phyloP scores from a whole-genome alignment of 2,888 invertebrate species.

The Spisula solida region DNA sequence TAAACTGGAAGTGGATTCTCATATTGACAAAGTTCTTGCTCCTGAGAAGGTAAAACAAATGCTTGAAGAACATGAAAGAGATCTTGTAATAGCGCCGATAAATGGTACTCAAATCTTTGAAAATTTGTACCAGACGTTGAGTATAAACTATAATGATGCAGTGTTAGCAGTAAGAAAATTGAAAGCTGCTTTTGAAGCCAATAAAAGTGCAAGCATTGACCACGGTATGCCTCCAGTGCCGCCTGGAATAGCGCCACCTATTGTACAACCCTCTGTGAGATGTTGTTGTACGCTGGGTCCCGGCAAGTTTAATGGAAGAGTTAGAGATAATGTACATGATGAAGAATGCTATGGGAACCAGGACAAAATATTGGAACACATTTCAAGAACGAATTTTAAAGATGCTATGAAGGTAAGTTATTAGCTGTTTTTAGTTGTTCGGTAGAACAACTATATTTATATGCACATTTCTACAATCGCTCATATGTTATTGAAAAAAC shows the following conservation, averaged over 20 bases:
- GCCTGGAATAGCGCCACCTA: constrained; percentile 2
- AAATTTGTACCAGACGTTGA: constrained; percentile 46
- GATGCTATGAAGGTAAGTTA: constrained; percentile 50
- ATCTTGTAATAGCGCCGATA: constrained; percentile 47
- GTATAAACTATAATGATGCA: constrained; percentile 53
- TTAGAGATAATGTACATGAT: constrained; percentile 52
- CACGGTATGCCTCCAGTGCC: constrained; percentile 2
- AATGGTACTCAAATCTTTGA: constrained; percentile 54
- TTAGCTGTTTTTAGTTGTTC: no score
- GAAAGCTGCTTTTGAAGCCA: constrained; percentile 52
- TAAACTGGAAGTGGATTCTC: constrained; percentile 54
- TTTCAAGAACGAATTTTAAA: constrained; percentile 36
- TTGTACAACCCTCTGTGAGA: neutral
- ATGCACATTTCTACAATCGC: no score
- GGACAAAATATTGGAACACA: constrained; percentile 41
- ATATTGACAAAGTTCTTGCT: constrained; percentile 55
- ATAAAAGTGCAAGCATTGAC: neutral
- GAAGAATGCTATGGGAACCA: constrained; percentile 60
- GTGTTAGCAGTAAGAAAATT: constrained; percentile 49
- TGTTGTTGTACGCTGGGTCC: constrained; percentile 46
- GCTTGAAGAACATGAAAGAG: constrained; percentile 48
- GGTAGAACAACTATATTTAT: no score
- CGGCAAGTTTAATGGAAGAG: constrained; percentile 48
- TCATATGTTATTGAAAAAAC: no score
- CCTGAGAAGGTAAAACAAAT: constrained; percentile 47